Base-by-base conservation (phyloP, 2,113 vertebrate genomes). In the Heloderma charlesbogerti region DNA sequence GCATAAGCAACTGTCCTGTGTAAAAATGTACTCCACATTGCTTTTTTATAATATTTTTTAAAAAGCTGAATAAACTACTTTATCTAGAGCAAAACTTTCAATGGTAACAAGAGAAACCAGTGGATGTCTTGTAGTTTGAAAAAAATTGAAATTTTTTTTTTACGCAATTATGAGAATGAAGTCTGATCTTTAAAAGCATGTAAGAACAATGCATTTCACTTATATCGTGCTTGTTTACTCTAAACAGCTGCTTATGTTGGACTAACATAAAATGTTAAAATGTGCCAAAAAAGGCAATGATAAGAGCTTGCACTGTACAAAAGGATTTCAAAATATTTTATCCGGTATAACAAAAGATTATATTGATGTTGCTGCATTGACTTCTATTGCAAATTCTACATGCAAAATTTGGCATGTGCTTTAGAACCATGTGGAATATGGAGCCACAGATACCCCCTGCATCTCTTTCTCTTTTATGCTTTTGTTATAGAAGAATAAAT, bases 171-270 rank as follows among this genome's bases (percentile, higher is more conserved):
- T 40, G 66, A 25, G n/a, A 75, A 75, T 57, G 18, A n/a, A 75
- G 67, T 37, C 48, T 87, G 48, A 75, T 87, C 31, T 69, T 74
- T 54, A 57, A 75, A 75, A 74, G n/a, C 71, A 87, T 57, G 71
- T 48, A 86, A 78, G 27, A 63, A 88, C 72, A 88, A 72, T 86
- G 31, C 57, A 78, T 60, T 88, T 88, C 31, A 77, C 57, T 43
- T 67, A 66, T 79, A 79, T 37, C 37, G 60, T 78, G 27, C 29
- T 43, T 63, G 51, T 34, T 48, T 75, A 57, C n/a, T 74, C 60
- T 48, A 75, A 75, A 31, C 71, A 87, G 48, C 51, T 60, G 37
- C 8, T 60, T 63, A 63, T 31, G 37, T 43, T 40, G 72, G 54
- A 75, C 54, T 74, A 78, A 63, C n/a, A n/a, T n/a, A 88, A 15